Conservation (phyloP, 1,140 invertebrate genomes). For the Orchesella cincta region DNA sequence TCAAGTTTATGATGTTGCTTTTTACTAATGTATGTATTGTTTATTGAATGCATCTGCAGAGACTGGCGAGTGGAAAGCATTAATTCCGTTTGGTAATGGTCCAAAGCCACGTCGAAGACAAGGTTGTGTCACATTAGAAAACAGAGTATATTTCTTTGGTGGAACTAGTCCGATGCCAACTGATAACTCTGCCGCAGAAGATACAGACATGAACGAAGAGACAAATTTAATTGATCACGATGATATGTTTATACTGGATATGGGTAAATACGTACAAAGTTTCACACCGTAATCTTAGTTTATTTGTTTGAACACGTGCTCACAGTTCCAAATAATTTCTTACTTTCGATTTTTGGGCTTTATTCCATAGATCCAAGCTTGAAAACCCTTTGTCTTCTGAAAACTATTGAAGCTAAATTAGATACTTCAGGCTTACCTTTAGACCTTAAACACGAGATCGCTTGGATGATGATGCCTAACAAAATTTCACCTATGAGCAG, state of each 20-base stretch:
- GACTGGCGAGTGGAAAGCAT: constrained; percentile 36
- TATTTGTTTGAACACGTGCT: constrained; percentile 13
- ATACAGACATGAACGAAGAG: constrained; percentile 43
- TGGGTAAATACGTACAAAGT: no score
- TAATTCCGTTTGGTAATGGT: constrained; percentile 47
- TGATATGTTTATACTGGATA: constrained; percentile 75
- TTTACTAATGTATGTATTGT: constrained; percentile 5
- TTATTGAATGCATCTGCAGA: constrained; percentile 37
- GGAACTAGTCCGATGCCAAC: constrained; percentile 69
- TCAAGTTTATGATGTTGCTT: neutral
- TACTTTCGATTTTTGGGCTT: constrained; percentile 41
- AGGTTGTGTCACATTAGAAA: constrained; percentile 71
- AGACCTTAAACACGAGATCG: constrained; percentile 63
- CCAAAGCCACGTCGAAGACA: constrained; percentile 75
- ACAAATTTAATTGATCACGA: constrained; percentile 70
- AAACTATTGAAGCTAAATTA: constrained; percentile 66
- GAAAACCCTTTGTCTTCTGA: constrained; percentile 68
- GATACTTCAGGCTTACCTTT: constrained; percentile 65
- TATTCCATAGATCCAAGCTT: constrained; percentile 65
- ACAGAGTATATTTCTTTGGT: constrained; percentile 78
- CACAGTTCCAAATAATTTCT: constrained; percentile 8
- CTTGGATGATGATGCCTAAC: constrained; percentile 48
- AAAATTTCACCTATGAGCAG: constrained; percentile 43
- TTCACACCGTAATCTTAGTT: constrained; percentile 1
- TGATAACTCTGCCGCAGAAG: neutral